Evolutionary conservation across 1,140 invertebrate species (phyloP).

Genomic region (Macrotrachela quadricornifera): DNA sequence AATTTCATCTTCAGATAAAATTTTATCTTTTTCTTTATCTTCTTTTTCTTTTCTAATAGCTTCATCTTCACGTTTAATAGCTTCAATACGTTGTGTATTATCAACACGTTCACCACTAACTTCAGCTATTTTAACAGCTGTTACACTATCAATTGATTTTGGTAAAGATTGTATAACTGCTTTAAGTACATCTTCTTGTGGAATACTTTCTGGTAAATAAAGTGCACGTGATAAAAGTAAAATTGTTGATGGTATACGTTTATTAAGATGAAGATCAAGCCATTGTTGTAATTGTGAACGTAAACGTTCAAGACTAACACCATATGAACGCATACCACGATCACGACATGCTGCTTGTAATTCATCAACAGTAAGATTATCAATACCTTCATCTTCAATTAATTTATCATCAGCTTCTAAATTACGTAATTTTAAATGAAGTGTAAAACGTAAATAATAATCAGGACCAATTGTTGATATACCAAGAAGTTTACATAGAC

Average conservation of each 20-base stretch:
- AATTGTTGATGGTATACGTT: conserved; percentile 60
- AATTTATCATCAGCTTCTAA: conserved; percentile 81
- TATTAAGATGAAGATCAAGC: conserved; percentile 74
- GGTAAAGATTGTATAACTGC: conserved; percentile 72
- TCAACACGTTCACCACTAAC: conserved; percentile 71
- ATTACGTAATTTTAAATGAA: conserved; percentile 68
- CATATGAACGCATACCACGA: conserved; percentile 86
- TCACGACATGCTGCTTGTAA: conserved; percentile 75
- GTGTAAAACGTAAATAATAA: conserved; percentile 71
- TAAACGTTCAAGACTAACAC: conserved; percentile 65
- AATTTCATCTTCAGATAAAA: too few species aligned
- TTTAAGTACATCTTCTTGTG: conserved; percentile 48
- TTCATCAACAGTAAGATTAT: conserved; percentile 62
- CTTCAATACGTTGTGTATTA: conserved; percentile 66
- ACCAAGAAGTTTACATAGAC: conserved; percentile 74
- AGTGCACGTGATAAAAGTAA: conserved; percentile 71
- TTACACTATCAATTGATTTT: conserved; percentile 37
- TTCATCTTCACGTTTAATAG: conserved; percentile 67
- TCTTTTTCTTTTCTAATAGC: conserved; percentile 59
- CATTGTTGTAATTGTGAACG: conserved; percentile 68
- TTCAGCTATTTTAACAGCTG: conserved; percentile 76
- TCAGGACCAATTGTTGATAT: conserved; percentile 34
- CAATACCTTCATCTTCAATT: conserved; percentile 82
- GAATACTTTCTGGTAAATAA: conserved; percentile 66
- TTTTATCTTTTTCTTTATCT: not conserved